Evolutionary conservation across 1,140 invertebrate species (phyloP), one percentile per base, ranked within the genome.

Genomic region (Centruroides sculpturatus): DNA sequence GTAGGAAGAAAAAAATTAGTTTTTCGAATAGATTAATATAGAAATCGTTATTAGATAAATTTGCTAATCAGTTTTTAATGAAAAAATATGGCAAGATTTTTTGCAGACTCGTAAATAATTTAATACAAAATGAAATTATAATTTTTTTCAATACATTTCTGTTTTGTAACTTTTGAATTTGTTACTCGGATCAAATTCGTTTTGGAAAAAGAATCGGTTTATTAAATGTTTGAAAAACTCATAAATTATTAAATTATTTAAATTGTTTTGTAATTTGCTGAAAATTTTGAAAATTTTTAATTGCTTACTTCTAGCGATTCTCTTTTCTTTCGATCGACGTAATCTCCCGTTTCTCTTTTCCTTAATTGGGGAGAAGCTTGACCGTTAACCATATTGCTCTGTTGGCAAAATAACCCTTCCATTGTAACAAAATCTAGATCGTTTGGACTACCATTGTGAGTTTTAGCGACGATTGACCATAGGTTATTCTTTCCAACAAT

Each of bases 331-430:
- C 64, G 50, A 41, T 65, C 64, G n/a, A 64, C 47, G 46, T 59
- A 61, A 53, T 64, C 57, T 53, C 49, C 53, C 35, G 55, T 36
- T 56, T 59, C 55, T 41, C 8, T 41, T 3, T n/a, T 47, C 5
- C 52, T 49, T 11, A 63, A 48, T 23, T 47, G 50, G 10, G 59
- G 55, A 1, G 56, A 59, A 5, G 56, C 47, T 49, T 56, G 61
- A 36, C 54, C 57, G 49, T 55, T 63, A 5, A 47, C 5, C 35
- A 4, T 11, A 13, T 34, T 56, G 35, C n/a, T 80, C 76, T 91
- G 89, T 71, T 89, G 87, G 71, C 90, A 93, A 72, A 94, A 95
- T 3, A 94, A 75, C 1, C 85, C 88, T 73, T 95, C 92, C 80
- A 95, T 89, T 72, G 91, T 88, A 7, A 81, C 83, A 86, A 90